Conservation (phyloP, 1,140 invertebrate genomes). For the Macrobrachium nipponense region DNA sequence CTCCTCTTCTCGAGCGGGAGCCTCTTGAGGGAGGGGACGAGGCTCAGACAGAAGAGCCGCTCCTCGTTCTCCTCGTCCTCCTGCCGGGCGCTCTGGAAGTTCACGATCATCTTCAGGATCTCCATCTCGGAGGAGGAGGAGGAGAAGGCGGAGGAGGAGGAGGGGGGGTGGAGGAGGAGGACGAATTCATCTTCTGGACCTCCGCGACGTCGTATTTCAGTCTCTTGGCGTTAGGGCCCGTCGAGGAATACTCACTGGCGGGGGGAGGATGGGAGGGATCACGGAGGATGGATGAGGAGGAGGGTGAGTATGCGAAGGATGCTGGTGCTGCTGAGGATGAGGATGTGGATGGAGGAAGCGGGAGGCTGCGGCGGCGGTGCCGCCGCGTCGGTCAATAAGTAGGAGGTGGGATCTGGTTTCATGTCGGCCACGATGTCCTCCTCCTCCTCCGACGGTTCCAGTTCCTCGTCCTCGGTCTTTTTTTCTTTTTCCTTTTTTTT, state of each 20-base stretch:
- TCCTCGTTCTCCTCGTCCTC: conserved; percentile 34
- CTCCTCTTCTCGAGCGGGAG: conserved; percentile 43
- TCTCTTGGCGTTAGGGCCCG: background rate
- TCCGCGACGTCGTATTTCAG: background rate
- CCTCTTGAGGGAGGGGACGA: conserved; percentile 27
- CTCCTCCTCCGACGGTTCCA: conserved; percentile 21
- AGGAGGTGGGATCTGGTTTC: background rate
- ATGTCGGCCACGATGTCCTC: background rate
- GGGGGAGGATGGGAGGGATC: background rate
- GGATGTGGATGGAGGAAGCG: background rate
- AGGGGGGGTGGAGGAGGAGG: background rate
- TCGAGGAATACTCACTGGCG: conserved; percentile 5
- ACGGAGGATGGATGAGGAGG: conserved; percentile 8
- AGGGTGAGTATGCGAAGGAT: background rate
- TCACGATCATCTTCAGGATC: background rate
- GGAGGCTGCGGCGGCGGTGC: background rate
- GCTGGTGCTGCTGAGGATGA: background rate
- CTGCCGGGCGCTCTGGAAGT: background rate
- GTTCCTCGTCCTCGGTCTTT: conserved; percentile 41
- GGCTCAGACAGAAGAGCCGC: conserved; percentile 36
- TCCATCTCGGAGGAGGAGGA: conserved; percentile 7
- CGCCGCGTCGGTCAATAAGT: background rate
- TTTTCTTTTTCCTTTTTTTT: too few relatives aligned
- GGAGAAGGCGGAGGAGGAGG: conserved; percentile 10
- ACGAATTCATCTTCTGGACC: background rate